Base-by-base conservation (phyloP, 2,113 vertebrate genomes). In the Nycticorax nycticorax region DNA sequence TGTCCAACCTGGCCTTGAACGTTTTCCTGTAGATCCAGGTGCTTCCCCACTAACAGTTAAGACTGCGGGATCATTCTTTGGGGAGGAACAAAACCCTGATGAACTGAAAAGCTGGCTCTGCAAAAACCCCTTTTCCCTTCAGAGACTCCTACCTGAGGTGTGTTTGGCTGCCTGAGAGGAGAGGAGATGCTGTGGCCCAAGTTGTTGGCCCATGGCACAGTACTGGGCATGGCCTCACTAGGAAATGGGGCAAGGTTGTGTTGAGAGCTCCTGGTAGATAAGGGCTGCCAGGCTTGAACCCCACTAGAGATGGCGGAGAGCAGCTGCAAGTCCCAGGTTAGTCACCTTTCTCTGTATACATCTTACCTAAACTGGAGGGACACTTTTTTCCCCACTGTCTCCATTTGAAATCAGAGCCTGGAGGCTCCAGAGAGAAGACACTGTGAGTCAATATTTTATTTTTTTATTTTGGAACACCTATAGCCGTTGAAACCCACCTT, bases 201-300 rank as follows among this genome's bases (percentile, higher is more conserved):
- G 26, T 7, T 62, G 35, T 60, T 21, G 37, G 17, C 19, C 56
- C 68, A 33, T 1, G 3, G 43, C 27, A 48, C 6, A 28, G 27
- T 6, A 7, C 23, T 9, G 10, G 43, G 21, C 10, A 33, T 22
- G 18, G 72, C 33, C 68, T 7, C 6, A 0, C 23, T 11, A 19
- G 37, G 35, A 62, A 74, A 50, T 0, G 3, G 33, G 32, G 14
- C 27, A 37, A 15, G 2, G 9, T 10, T 20, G 53, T n/a, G 12
- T 27, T 53, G 33, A 64, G 43, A 74, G 4, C n/a, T 75, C 23
- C 39, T 39, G 30, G 33, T n/a, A 11, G 47, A 19, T 47, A 57
- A 37, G 14, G 28, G 21, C 45, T 87, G 26, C 33, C 32, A 32
- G 14, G 19, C 10, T 57, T 14, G 39, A 74, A 57, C 10, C 4